Conservation (phyloP, 2,113 vertebrate species). For the Microtus ochrogaster region DNA sequence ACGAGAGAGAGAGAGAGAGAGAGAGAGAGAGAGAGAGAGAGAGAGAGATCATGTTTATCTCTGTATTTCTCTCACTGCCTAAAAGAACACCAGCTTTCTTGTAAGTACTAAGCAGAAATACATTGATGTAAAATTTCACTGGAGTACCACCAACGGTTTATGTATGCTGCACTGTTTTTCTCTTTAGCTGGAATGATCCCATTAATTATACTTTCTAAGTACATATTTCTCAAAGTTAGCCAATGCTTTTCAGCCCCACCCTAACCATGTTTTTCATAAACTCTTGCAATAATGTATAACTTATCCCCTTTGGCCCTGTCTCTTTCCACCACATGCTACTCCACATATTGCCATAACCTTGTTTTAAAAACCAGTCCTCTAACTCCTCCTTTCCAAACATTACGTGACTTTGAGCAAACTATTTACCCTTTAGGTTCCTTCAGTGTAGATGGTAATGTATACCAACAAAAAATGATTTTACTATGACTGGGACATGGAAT, state of each 20-base stretch:
- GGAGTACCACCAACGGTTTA: not conserved
- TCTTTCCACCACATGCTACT: not conserved
- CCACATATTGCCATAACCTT: conserved; percentile 3
- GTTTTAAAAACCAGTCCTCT: not conserved
- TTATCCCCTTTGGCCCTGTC: conserved; percentile 10
- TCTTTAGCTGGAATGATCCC: not conserved
- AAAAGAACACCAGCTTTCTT: not conserved
- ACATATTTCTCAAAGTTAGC: conserved; percentile 47
- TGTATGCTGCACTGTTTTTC: not conserved
- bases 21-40: not conserved
- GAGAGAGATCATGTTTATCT: not conserved
- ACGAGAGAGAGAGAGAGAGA: not conserved
- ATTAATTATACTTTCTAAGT: conserved; percentile 30
- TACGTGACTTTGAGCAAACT: not conserved
- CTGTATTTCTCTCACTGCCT: not conserved
- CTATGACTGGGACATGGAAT: not conserved
- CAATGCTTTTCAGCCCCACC: conserved; percentile 8
- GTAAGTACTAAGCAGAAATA: not conserved
- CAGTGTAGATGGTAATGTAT: not conserved
- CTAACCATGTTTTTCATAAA: conserved; percentile 58
- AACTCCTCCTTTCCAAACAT: not conserved
- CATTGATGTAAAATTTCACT: not conserved
- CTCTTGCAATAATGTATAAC: conserved; percentile 36
- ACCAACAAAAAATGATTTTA: not conserved
- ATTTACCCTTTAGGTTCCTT: not conserved